phyloP scores from a whole-genome alignment of 64 coral and sea anemone genomes.

The Montipora foliosa region DNA sequence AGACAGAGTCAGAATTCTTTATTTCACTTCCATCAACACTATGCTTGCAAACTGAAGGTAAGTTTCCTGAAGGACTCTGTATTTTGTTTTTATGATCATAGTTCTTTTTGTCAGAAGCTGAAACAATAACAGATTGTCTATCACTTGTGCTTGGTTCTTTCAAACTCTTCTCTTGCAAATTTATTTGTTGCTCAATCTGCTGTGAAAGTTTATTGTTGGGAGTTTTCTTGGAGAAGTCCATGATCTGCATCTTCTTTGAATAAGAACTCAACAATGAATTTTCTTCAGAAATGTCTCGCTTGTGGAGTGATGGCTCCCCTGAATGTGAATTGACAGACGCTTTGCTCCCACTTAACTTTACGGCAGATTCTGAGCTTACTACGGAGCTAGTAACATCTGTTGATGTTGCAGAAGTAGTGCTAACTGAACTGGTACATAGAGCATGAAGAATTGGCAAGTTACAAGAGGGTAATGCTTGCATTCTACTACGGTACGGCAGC shows the following conservation, averaged over 20 bases:
- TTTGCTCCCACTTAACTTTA: neutral
- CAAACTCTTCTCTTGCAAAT: neutral
- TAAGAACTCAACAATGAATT: neutral
- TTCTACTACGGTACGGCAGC: conserved; percentile 73
- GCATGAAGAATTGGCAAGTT: neutral
- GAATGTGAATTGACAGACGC: neutral
- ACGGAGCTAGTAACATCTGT: neutral
- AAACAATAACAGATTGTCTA: conserved; percentile 10
- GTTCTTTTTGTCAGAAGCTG: neutral
- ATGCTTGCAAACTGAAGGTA: neutral
- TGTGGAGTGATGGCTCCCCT: neutral
- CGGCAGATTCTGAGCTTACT: neutral
- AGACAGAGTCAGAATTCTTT: neutral
- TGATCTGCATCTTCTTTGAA: neutral
- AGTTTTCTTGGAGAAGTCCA: neutral
- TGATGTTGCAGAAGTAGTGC: neutral
- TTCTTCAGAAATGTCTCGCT: neutral
- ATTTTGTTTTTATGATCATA: neutral
- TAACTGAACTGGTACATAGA: neutral
- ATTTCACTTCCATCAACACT: neutral
- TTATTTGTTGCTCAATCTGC: neutral
- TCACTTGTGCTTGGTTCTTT: neutral
- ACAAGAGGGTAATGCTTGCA: conserved; percentile 52
- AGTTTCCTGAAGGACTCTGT: neutral
- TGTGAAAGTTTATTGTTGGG: neutral